Evolutionary conservation across 2,113 vertebrate species (phyloP).

Genomic region (Hemiprocne comata): DNA sequence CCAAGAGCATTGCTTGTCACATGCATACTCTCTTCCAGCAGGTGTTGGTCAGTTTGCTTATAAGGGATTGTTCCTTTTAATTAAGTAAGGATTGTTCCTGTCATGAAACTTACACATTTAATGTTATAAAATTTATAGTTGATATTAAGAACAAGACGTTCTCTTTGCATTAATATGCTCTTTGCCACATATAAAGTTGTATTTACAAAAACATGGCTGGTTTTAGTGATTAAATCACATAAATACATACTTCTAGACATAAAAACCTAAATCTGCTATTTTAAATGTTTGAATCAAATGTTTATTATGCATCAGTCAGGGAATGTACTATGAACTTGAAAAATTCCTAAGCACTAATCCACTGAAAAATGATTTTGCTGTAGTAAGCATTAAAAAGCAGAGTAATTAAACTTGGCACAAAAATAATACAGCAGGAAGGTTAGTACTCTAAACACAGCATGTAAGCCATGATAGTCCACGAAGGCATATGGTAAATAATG

Average conservation of each 20-base stretch:
- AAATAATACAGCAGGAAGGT: not conserved
- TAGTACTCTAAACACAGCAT: not conserved
- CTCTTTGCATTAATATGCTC: not conserved
- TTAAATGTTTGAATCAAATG: not conserved
- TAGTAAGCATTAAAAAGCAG: not conserved
- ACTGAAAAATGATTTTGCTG: not conserved
- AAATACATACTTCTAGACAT: not conserved
- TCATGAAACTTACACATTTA: not conserved
- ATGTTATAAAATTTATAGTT: not conserved
- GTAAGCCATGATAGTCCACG: not conserved
- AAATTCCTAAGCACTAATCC: not conserved
- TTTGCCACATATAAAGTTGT: not conserved
- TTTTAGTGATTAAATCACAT: not conserved
- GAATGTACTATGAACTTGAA: not conserved
- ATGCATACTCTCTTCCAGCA: not conserved
- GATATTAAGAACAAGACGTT: not conserved
- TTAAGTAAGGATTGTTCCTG: not conserved
- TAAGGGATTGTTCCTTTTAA: not conserved
- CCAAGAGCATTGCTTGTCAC: not conserved
- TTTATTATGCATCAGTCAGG: not conserved
- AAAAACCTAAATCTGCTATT: not conserved
- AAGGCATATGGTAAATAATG: not conserved
- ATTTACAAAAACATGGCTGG: not conserved
- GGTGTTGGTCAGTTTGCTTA: not conserved
- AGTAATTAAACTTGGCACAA: not conserved